Conservation (phyloP, 2,888 invertebrate species). For the Oxycera nigricornis region DNA sequence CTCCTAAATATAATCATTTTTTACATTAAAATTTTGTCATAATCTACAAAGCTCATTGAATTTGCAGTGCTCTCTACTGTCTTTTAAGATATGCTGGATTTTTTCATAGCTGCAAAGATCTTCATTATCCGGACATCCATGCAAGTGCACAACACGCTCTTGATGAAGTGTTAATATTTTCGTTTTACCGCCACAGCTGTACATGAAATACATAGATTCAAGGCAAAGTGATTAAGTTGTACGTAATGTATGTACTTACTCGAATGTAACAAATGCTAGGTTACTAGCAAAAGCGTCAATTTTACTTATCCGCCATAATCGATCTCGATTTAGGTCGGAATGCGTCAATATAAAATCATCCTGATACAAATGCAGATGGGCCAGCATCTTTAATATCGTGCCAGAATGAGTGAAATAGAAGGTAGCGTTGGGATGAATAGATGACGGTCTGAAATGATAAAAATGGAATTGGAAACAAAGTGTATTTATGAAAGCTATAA, state of each 20-base stretch:
- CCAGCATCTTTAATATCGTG: conserved; percentile 76
- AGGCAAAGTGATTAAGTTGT: conserved; percentile 32
- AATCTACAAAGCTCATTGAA: conserved; percentile 70
- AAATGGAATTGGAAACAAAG: background rate
- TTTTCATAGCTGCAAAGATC: conserved; percentile 72
- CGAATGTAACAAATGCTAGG: conserved; percentile 76
- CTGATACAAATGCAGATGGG: conserved; percentile 75
- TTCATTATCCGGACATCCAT: conserved; percentile 68
- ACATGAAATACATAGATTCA: too few species aligned
- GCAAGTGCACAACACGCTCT: conserved; percentile 72
- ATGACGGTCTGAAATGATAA: conserved; percentile 50
- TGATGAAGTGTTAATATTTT: conserved; percentile 76
- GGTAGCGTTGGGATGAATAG: conserved; percentile 63
- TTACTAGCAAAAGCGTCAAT: conserved; percentile 85
- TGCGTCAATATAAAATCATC: conserved; percentile 70
- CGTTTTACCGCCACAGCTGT: conserved; percentile 64
- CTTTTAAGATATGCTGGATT: conserved; percentile 66
- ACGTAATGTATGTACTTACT: conserved; percentile 64
- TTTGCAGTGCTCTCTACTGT: conserved; percentile 71
- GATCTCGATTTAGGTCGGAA: conserved; percentile 62
- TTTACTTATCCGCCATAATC: conserved; percentile 68
- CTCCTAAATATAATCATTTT: too few species aligned
- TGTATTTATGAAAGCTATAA: background rate
- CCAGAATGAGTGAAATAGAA: conserved; percentile 86
- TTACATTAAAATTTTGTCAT: too few species aligned